Conservation (phyloP, 1,140 invertebrate genomes). For the Leptinotarsa lineolata region DNA sequence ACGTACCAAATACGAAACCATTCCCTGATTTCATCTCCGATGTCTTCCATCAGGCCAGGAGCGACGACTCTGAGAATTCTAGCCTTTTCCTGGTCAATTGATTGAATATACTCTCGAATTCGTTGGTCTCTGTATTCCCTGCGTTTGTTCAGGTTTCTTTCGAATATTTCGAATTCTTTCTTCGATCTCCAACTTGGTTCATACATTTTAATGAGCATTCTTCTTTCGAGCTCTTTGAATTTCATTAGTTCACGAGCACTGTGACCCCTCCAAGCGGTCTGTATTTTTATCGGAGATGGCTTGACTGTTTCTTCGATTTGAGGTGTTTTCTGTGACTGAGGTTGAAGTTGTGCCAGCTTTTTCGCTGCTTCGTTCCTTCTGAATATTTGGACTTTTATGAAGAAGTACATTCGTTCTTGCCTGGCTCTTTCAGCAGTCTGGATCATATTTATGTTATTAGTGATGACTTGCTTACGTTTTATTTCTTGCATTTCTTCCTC, state of each 20-base stretch:
- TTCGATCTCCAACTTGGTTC: conserved; percentile 54
- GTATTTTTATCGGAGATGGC: conserved; percentile 57
- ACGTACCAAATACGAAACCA: conserved; percentile 68
- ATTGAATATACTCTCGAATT: conserved; percentile 59
- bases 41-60: conserved; percentile 69
- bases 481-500: conserved; percentile 27
- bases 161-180: conserved; percentile 57
- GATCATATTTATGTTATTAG: conserved; percentile 55
- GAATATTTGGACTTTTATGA: conserved; percentile 47
- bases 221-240: conserved; percentile 50
- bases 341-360: conserved; percentile 32
- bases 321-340: conserved; percentile 9
- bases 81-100: conserved; percentile 61
- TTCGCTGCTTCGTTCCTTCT: conserved; percentile 25
- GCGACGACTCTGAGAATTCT: conserved; percentile 61
- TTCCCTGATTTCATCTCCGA: conserved; percentile 68
- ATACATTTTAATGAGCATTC: conserved; percentile 54
- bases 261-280: conserved; percentile 59
- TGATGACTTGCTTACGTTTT: conserved; percentile 38
- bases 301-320: conserved; percentile 24
- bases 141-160: conserved; percentile 59
- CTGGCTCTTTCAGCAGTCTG: conserved; percentile 62
- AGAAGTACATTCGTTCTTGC: conserved; percentile 59
- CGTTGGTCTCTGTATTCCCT: conserved; percentile 59
- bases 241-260: conserved; percentile 47